Base-by-base conservation (phyloP, 2,888 invertebrate species). In the Lasioglossum morio region DNA sequence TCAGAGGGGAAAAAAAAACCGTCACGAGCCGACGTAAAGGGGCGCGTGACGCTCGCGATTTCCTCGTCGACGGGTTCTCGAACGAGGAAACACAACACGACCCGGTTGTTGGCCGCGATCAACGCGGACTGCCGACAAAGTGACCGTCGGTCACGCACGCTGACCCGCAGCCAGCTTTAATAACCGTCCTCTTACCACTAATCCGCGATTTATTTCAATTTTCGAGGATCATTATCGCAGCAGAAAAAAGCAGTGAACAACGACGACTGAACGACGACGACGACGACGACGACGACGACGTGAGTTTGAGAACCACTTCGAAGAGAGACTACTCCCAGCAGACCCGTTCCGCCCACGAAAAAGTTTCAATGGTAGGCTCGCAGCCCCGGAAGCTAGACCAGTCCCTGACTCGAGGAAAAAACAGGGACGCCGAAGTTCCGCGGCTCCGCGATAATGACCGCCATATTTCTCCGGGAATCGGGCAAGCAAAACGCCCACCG, bases 141-240 rank as follows among this genome's bases (percentile, higher is more conserved):
- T 37, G 79, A 78, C 46, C 75, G n/a, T 1, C 16, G 66, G 86
- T 86, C 91, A 91, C 91, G 88, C 84, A 86, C 88, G 78, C 75
- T 79, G 84, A 88, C 77, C 63, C 37, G 57, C 46, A 43, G 83
- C 81, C 30, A 43, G 77, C 76, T 82, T 88, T 89, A 86, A 88
- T 82, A 86, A 86, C 70, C 77, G 37, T 75, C 19, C 34, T 69
- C 82, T 77, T 79, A 10, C 60, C 48, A 78, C 85, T 85, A 84
- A 90, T 89, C 84, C 81, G 78, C 87, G 87, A 91, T 91, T 91
- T 90, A 92, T 92, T 91, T 91, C 91, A 91, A 91, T 91, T 91
- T 90, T 70, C 16, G 0, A 73, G 72, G 82, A 75, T 77, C 63
- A 72, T 70, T 90, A 90, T 90, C 90, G 60, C 27, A 5, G 27